Conservation (phyloP, 92 coral and sea anemone species). For the Palythoa grandis region DNA sequence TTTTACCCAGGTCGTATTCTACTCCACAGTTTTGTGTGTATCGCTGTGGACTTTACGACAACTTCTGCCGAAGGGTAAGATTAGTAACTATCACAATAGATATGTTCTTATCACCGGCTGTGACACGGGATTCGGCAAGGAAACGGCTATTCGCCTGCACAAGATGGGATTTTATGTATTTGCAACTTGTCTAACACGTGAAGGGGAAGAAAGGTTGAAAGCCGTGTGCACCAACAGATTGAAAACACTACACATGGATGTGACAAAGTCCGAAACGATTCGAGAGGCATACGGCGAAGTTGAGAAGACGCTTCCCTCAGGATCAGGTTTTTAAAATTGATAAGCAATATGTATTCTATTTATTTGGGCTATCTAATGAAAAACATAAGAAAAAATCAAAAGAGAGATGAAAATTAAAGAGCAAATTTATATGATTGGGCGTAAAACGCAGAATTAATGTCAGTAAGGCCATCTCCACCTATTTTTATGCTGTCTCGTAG, state of each 20-base stretch:
- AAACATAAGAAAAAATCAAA: too few species aligned
- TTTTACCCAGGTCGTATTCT: background rate
- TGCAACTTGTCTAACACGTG: constrained; percentile 49
- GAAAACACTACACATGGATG: background rate
- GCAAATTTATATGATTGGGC: too few species aligned
- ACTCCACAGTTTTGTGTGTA: background rate
- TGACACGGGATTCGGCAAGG: constrained; percentile 3
- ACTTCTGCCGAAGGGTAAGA: background rate
- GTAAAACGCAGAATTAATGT: too few species aligned
- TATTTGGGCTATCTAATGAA: background rate
- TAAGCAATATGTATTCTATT: background rate
- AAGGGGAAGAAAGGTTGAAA: constrained; percentile 14
- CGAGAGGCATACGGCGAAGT: background rate
- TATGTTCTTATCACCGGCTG: constrained; percentile 4
- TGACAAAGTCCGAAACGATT: background rate
- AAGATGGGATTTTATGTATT: constrained; percentile 43
- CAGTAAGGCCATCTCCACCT: too few species aligned
- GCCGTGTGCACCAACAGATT: background rate
- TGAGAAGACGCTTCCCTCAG: background rate
- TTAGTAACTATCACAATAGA: background rate
- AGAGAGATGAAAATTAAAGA: too few species aligned
- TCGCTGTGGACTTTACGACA: background rate
- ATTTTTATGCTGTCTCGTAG: too few species aligned
- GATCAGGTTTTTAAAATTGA: background rate
- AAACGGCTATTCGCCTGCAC: constrained; percentile 38